A percentile compares a stretch with the other conserved stretches of the same genome.
phyloP scores from a whole-genome alignment of 2,888 invertebrate species.

The Zaprionus lineosus region DNA sequence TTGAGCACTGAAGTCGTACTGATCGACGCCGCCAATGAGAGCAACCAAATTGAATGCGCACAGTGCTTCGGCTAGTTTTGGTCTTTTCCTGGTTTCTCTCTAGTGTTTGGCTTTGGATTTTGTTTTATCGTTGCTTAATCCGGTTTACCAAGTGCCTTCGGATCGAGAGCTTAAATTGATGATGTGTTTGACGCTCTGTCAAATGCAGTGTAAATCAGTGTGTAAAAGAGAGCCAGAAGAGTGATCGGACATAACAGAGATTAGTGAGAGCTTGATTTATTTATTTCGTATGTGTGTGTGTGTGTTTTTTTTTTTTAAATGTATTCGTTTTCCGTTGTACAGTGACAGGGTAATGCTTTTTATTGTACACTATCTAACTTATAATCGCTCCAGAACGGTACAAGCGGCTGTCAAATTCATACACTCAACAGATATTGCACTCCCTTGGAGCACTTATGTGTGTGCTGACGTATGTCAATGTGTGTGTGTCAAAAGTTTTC shows the following conservation, averaged over 20 bases:
- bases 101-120: conserved; percentile 35
- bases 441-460: neutral
- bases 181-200: conserved; percentile 41
- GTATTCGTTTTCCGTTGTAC: conserved; percentile 28
- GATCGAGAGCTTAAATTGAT: conserved; percentile 59
- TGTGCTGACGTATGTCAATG: neutral
- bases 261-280: conserved; percentile 59
- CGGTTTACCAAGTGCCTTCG: conserved; percentile 45
- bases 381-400: conserved; percentile 37
- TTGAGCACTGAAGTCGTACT: conserved; percentile 69
- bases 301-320: conserved; percentile 1
- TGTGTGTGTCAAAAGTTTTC: conserved; percentile 4
- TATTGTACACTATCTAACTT: conserved; percentile 23
- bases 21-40: conserved; percentile 45
- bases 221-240: conserved; percentile 1
- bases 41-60: conserved; percentile 9
- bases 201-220: conserved; percentile 29
- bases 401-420: conserved; percentile 12
- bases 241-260: conserved; percentile 23
- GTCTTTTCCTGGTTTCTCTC: conserved; percentile 41
- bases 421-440: conserved; percentile 9
- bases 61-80: conserved; percentile 38
- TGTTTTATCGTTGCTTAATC: conserved; percentile 46
- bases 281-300: conserved; percentile 25
- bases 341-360: conserved; percentile 29